phyloP scores from a whole-genome alignment of 2,888 invertebrate genomes.

The Tryphoninae sp. region DNA sequence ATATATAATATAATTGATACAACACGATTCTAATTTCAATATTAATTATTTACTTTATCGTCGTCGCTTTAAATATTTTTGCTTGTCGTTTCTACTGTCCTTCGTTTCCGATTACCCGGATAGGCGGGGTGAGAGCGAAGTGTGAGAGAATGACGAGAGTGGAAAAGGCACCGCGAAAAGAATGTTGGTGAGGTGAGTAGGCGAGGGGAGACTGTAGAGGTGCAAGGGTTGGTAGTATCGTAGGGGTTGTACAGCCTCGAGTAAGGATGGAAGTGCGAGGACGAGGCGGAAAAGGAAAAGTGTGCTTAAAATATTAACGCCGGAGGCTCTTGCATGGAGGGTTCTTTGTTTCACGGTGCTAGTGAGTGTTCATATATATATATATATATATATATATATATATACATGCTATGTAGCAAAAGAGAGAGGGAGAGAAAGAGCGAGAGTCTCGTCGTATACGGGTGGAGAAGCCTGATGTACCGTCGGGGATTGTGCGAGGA shows the following conservation, averaged over 20 bases:
- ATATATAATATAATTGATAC: too few species aligned
- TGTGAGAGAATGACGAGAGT: conserved; percentile 28
- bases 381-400: conserved; percentile 31
- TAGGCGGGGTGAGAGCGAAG: neutral
- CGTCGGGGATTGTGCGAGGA: conserved; percentile 39
- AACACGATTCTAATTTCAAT: too few species aligned
- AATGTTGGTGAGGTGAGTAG: neutral
- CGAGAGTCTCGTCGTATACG: conserved; percentile 25
- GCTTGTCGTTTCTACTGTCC: too few species aligned
- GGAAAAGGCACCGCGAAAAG: conserved; percentile 28
- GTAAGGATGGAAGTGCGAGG: conserved; percentile 36
- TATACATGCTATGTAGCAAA: conserved; percentile 17
- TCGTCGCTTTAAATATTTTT: too few species aligned
- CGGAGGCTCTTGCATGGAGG: conserved; percentile 77
- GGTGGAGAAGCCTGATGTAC: conserved; percentile 47
- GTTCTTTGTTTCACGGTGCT: conserved; percentile 77
- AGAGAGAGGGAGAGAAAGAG: conserved; percentile 19
- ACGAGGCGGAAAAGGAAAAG: conserved; percentile 75
- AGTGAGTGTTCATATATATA: conserved; percentile 37
- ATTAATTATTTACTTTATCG: too few species aligned
- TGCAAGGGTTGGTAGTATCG: conserved; percentile 24
- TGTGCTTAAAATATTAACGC: conserved; percentile 82
- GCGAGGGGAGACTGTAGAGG: conserved; percentile 10
- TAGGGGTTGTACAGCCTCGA: conserved; percentile 20
- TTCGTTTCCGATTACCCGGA: too few species aligned